These are phyloP conservation scores for Brachionus koreanus DNA, from an alignment of 1,140 invertebrate genomes.

Conservation along the genomic window DNA sequence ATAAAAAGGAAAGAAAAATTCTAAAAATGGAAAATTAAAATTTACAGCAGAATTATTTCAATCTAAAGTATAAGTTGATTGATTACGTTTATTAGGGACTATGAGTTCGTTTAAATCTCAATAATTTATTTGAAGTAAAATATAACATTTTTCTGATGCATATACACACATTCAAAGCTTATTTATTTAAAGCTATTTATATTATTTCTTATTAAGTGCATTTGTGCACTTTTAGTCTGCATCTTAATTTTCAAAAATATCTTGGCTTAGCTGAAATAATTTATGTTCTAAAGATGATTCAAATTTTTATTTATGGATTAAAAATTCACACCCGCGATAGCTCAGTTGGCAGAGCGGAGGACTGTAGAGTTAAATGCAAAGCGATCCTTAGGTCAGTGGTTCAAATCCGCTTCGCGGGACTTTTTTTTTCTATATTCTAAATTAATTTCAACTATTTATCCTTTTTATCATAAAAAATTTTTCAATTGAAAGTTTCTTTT, in stretches of 20 bases:
- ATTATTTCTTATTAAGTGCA: not conserved
- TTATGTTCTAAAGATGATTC: not conserved
- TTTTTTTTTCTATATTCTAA: too few species aligned
- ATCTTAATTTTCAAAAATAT: not conserved
- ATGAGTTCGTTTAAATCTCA: not conserved
- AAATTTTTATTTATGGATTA: not conserved
- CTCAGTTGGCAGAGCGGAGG: constrained; percentile 45
- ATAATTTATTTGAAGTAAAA: not conserved
- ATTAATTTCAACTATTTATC: too few species aligned
- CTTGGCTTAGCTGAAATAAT: not conserved
- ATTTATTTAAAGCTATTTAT: not conserved
- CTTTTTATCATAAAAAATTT: not conserved
- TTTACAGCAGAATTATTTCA: not conserved
- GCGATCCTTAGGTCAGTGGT: constrained; percentile 45
- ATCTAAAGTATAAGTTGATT: not conserved
- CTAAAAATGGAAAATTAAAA: not conserved
- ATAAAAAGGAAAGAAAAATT: not conserved
- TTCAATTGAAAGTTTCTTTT: too few species aligned
- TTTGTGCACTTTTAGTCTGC: not conserved
- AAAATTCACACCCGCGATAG: constrained; percentile 28
- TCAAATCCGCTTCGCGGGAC: too few species aligned
- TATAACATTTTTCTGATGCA: not conserved
- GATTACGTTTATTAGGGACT: not conserved
- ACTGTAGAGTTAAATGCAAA: constrained; percentile 44
- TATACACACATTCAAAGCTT: not conserved